Evolutionary conservation across 2,888 invertebrate genomes (phyloP), one percentile per base, ranked within the genome.

Genomic region (Drosophila mayaguana): DNA sequence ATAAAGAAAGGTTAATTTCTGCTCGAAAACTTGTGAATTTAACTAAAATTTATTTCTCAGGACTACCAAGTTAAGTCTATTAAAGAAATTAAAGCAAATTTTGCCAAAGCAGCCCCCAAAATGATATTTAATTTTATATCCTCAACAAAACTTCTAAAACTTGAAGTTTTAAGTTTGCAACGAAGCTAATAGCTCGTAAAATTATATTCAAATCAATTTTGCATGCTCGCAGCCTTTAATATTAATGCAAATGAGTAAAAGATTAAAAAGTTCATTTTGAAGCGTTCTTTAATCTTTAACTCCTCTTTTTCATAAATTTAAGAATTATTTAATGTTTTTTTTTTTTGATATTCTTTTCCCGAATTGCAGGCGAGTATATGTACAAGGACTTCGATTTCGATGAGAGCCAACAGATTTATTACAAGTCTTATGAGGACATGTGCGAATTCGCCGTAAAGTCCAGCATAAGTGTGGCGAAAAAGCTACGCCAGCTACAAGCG

Each of bases 401-500:
- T 12, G 78, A 59, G 12, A 51, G 63, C 25, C 63, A 71, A 8
- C 77, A 71, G n/a, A 4, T 81, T 2, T 77, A 74, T 5, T 85
- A 91, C 57, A 78, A 79, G 43, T 87, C 90, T 0, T 85, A 91
- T 40, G 90, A 89, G 54, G 90, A 91, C 14, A 76, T 90, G n/a
- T 82, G 77, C 53, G 83, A 88, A 20, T 43, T 61, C 16, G 65
- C 82, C 1, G 55, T 83, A 2, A 78, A 75, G 11, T 55, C 71
- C 28, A 64, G 78, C 4, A 69, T 89, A 12, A 64, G 94, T 16
- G 91, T 96, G 28, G 95, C 97, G 83, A 94, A 94, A 78, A 95
- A 96, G 92, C 94, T 97, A 16, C 94, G 95, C 38, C 93, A 95
- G 45, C 92, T 96, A 68, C 96, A 96, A 87, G 94, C 95, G 18